These are phyloP conservation scores for Oceanodroma tethys DNA, from an alignment of 2,113 vertebrate genomes.

Conservation along the genomic window DNA sequence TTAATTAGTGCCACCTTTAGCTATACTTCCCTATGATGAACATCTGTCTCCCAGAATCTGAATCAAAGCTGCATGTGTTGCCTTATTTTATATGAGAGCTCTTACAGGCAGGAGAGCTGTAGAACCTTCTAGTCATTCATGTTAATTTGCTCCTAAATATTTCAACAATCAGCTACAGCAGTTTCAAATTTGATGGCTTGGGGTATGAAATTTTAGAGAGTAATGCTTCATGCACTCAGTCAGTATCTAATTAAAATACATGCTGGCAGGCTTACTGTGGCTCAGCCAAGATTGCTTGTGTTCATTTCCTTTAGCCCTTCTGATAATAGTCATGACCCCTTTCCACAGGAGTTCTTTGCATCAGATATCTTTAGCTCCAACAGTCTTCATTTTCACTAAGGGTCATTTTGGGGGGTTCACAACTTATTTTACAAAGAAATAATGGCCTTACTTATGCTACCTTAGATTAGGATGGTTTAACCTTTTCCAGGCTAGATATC, in stretches of 20 bases:
- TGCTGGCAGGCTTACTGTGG: background rate
- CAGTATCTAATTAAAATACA: slow-evolving; percentile 14
- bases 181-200: background rate
- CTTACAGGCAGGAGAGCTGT: background rate
- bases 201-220: background rate
- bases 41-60: background rate
- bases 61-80: background rate
- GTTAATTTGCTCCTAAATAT: background rate
- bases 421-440: background rate
- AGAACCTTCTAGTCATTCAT: background rate
- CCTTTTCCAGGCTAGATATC: background rate
- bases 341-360: background rate
- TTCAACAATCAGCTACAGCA: background rate
- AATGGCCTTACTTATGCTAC: background rate
- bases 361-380: background rate
- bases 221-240: background rate
- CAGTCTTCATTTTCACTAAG: background rate
- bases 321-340: background rate
- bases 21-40: background rate
- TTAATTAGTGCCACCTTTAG: slow-evolving; percentile 29
- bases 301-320: background rate
- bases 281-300: background rate
- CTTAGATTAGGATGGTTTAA: background rate
- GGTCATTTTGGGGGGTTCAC: background rate
- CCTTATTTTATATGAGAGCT: background rate